Evolutionary conservation across 2,888 invertebrate genomes (phyloP), one percentile per base, ranked within the genome.

Genomic region (Pyrgus malvae): DNA sequence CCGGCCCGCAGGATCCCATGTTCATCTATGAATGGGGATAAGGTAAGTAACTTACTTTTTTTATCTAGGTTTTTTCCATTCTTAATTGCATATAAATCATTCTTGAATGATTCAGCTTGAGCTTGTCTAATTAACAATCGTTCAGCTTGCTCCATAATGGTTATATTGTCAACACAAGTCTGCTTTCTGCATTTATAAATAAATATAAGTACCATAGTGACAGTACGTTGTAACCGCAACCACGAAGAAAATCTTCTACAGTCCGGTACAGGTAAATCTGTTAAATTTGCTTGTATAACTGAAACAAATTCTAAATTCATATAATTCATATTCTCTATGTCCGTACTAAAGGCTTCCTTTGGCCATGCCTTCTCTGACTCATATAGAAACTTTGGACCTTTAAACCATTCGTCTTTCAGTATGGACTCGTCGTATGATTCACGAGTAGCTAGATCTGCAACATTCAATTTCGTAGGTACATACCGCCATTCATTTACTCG

Each of bases 401-500:
- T 4, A 9, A 44, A 31, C 44, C 44, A 44, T 19, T 31, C 44
- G 5, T 31, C 8, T 3, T 29, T n/a, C 11, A 44, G 11, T 0
- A 44, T 3, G 1, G 41, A 14, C 6, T 1, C 2, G 14, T 41
- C 41, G 25, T 42, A 42, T 6, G n/a, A 17, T n/a, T 42, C 42
- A 2, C 42, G 6, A 8, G 42, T 42, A 17, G 27, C 42, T 3
- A 42, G 2, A 16, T 42, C 42, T 6, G 42, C 42, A n/a, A 42
- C 42, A n/a, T 42, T 42, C 29, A n/a, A 8, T n/a, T 42, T 16
- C 0, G 42, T 42, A n/a, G 42, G 42, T n/a, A 42, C 42, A 7
- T 42, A 42, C 2, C 27, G 29, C 42, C 42, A 42, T 8, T 42
- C 42, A n/a, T 17, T 27, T 1, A 3, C 3, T n/a, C 17, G 16